These are phyloP conservation scores for Hydra vulgaris DNA, from an alignment of 30 jellyfish, hydroid and myxozoan genomes.

Conservation along the genomic window DNA sequence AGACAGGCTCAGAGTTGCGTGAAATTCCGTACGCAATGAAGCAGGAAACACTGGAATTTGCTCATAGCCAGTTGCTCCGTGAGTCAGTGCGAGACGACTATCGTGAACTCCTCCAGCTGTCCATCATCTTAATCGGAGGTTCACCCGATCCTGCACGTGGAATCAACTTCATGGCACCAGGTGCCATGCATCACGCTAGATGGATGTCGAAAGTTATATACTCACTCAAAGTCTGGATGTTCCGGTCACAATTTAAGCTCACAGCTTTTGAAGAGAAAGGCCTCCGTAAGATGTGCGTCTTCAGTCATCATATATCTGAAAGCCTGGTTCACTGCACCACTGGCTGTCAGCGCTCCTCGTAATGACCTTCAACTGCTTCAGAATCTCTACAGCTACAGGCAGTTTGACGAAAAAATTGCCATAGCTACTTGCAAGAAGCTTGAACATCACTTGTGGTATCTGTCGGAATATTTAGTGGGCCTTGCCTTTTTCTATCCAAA, in stretches of 20 bases:
- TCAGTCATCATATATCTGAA: background rate
- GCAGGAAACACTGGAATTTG: background rate
- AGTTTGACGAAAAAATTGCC: background rate
- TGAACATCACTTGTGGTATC: background rate
- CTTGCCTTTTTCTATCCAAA: background rate
- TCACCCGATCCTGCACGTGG: background rate
- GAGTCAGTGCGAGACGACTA: background rate
- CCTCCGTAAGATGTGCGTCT: background rate
- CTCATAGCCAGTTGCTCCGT: background rate
- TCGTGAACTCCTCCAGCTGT: background rate
- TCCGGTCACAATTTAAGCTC: slow-evolving; percentile 14
- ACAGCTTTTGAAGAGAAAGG: background rate
- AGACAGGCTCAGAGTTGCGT: background rate
- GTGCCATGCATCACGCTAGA: slow-evolving; percentile 20
- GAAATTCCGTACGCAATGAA: background rate
- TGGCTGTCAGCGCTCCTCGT: background rate
- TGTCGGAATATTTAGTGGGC: background rate
- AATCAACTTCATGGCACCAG: slow-evolving; percentile 1
- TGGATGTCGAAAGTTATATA: slow-evolving; percentile 19
- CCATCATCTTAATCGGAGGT: background rate
- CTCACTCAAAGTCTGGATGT: slow-evolving; percentile 1
- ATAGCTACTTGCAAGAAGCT: background rate
- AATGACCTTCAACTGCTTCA: background rate
- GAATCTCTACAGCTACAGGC: background rate
- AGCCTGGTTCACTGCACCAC: background rate